Evolutionary conservation across 1,140 invertebrate genomes (phyloP).

Genomic region (Battus philenor): DNA sequence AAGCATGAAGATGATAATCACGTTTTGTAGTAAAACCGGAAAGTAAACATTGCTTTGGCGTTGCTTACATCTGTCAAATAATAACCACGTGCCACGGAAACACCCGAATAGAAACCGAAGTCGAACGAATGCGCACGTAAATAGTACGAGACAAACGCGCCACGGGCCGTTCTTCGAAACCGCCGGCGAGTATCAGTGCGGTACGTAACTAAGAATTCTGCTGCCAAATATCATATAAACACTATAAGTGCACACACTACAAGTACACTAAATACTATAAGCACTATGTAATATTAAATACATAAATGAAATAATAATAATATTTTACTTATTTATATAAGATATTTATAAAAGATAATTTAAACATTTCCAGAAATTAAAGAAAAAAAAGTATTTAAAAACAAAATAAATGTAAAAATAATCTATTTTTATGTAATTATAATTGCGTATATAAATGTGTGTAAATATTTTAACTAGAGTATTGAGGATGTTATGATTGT

Average conservation of each 20-base stretch:
- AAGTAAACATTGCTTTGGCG: constrained; percentile 19
- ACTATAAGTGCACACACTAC: no score
- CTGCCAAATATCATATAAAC: constrained; percentile 13
- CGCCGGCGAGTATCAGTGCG: constrained; percentile 4
- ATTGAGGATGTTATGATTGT: constrained; percentile 54
- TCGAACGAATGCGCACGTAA: constrained; percentile 47
- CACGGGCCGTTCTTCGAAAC: constrained; percentile 14
- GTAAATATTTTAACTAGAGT: constrained; percentile 27
- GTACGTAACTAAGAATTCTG: constrained; percentile 4
- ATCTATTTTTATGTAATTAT: neutral
- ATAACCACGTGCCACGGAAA: constrained; percentile 52
- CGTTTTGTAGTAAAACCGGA: constrained; percentile 16
- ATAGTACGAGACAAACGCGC: constrained; percentile 43
- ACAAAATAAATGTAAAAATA: neutral
- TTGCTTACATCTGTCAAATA: constrained; percentile 39
- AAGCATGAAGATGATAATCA: neutral
- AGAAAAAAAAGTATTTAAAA: no score
- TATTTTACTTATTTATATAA: no score
- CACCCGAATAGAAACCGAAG: constrained; percentile 35
- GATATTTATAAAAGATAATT: no score
- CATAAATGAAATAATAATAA: no score
- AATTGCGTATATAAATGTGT: neutral
- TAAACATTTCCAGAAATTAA: no score
- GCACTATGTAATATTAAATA: no score
- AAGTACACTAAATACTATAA: no score